Evolutionary conservation across 1,140 invertebrate species (phyloP).

Genomic region (Drosophila fuyamai): DNA sequence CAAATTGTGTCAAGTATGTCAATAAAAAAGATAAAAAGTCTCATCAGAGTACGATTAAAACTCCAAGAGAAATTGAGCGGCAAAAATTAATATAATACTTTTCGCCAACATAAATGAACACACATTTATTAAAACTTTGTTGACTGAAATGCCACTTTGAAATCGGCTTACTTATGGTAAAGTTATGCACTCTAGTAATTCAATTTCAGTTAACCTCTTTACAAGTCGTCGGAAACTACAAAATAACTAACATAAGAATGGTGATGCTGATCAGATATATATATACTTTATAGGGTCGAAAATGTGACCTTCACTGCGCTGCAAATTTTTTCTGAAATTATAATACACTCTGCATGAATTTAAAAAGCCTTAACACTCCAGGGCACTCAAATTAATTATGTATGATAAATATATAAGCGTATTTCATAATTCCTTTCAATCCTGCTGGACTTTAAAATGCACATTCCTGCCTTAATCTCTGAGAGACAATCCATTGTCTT

Average conservation of each 20-base stretch:
- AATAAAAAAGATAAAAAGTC: background rate
- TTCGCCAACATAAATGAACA: background rate
- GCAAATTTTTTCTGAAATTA: no score
- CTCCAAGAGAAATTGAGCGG: background rate
- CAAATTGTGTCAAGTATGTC: background rate
- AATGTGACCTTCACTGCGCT: no score
- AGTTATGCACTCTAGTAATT: background rate
- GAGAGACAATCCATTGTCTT: constrained; percentile 23
- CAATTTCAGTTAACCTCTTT: no score
- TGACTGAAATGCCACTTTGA: background rate
- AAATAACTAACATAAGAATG: no score
- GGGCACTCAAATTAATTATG: constrained; percentile 19
- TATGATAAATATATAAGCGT: constrained; percentile 2
- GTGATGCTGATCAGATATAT: no score
- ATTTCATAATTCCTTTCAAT: constrained; percentile 1
- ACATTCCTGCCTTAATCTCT: constrained; percentile 9
- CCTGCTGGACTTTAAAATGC: background rate
- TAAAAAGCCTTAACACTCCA: background rate
- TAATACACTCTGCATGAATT: no score
- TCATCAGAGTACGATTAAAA: background rate
- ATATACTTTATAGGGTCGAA: no score
- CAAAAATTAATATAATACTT: background rate
- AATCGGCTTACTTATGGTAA: no score
- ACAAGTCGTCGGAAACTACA: no score
- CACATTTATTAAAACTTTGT: background rate